A percentile compares a stretch with the other conserved stretches of the same genome.
These are phyloP conservation scores for Mythimna ferrago DNA, from an alignment of 2,888 invertebrate genomes.

Conservation along the genomic window DNA sequence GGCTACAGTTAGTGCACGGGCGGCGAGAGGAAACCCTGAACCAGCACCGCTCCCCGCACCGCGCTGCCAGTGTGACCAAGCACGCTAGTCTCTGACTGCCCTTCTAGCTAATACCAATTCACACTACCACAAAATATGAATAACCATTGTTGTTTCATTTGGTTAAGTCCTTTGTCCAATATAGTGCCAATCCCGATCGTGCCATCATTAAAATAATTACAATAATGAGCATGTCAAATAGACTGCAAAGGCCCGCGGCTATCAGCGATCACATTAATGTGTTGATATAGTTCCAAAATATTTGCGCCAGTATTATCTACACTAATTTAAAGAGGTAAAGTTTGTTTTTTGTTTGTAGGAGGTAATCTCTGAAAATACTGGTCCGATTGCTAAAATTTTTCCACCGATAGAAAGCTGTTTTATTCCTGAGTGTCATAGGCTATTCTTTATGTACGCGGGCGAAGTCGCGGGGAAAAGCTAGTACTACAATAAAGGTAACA, in stretches of 20 bases:
- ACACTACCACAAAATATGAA: not conserved
- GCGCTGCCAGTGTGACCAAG: no score
- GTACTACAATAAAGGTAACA: no score
- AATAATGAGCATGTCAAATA: conserved; percentile 55
- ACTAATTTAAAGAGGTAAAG: not conserved
- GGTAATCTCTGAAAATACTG: no score
- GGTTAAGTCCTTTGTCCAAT: not conserved
- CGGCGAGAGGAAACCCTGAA: no score
- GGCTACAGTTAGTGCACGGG: no score
- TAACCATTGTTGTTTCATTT: not conserved
- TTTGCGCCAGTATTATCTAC: conserved; percentile 33
- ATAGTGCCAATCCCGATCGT: conserved; percentile 16
- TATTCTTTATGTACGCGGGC: no score
- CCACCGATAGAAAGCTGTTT: no score
- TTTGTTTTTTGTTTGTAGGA: not conserved
- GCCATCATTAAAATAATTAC: conserved; percentile 54
- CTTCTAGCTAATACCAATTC: not conserved
- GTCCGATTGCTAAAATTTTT: no score
- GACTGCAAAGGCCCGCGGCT: conserved; percentile 16
- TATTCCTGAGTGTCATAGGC: no score
- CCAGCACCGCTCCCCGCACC: no score
- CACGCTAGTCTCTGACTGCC: no score
- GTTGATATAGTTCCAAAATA: conserved; percentile 57
- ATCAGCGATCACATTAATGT: conserved; percentile 59
- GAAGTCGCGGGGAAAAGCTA: no score